These are phyloP conservation scores for Geotria australis DNA, from an alignment of 2,797 vertebrate genomes.

Conservation along the genomic window DNA sequence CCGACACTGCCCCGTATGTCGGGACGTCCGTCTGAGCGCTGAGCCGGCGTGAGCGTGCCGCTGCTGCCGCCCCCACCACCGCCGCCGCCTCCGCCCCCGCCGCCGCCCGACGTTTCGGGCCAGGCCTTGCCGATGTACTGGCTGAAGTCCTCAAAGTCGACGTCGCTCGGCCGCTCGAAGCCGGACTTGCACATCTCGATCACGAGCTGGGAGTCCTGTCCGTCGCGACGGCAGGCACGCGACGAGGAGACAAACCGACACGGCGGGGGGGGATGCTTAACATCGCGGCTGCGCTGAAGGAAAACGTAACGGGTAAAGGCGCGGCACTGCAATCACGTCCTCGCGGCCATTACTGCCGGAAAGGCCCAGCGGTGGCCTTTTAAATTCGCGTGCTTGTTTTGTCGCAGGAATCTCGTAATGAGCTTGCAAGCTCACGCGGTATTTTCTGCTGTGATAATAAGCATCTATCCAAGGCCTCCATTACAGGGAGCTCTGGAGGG, in stretches of 20 bases:
- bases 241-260: background rate
- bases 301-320: too few relatives aligned
- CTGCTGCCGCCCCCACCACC: background rate
- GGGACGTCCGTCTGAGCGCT: conserved; percentile 17
- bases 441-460: too few relatives aligned
- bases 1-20: conserved; percentile 11
- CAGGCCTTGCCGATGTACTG: conserved; percentile 44
- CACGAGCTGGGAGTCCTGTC: conserved; percentile 34
- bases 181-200: conserved; percentile 58
- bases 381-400: too few relatives aligned
- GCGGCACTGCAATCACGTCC: too few relatives aligned
- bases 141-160: conserved; percentile 67
- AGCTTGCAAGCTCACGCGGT: too few relatives aligned
- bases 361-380: too few relatives aligned
- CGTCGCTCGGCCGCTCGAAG: conserved; percentile 39
- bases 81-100: background rate
- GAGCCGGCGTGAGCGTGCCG: conserved; percentile 11
- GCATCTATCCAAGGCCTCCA: too few relatives aligned
- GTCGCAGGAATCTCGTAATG: too few relatives aligned
- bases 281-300: background rate
- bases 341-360: too few relatives aligned
- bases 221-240: background rate
- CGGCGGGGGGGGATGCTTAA: background rate
- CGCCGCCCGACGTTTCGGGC: conserved; percentile 15
- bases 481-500: too few relatives aligned